Percentiles rank a stretch among this genome's conserved stretches.
Evolutionary conservation across 2,888 invertebrate species (phyloP).

Genomic region (Tetramorium bicarinatum): DNA sequence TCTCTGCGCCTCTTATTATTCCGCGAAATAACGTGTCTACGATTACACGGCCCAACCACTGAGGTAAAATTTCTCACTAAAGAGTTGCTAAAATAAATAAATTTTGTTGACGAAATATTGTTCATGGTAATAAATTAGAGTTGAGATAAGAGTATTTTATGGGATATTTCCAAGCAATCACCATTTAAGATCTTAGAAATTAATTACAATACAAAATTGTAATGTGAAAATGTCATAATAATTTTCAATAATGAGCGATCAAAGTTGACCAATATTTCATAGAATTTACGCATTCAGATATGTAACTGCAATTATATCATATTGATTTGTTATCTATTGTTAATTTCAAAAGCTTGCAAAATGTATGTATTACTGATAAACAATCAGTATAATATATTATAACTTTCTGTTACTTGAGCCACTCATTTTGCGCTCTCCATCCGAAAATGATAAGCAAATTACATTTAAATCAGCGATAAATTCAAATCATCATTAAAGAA

Average conservation of each 20-base stretch:
- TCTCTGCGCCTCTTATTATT: neutral
- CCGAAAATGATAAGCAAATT: neutral
- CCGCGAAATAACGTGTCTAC: conserved; percentile 10
- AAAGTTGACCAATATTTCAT: neutral
- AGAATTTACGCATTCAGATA: neutral
- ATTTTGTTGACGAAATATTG: neutral
- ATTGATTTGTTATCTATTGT: neutral
- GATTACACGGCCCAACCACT: neutral
- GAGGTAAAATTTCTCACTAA: neutral
- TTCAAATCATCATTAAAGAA: conserved; percentile 18
- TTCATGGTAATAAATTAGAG: neutral
- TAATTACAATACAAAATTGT: neutral
- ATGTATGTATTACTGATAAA: neutral
- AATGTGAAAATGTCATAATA: neutral
- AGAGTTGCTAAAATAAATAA: neutral
- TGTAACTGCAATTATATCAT: neutral
- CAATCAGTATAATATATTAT: neutral
- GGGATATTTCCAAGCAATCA: neutral
- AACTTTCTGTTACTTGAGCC: neutral
- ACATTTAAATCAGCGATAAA: neutral
- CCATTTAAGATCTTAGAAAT: neutral
- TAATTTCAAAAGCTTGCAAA: conserved; percentile 1
- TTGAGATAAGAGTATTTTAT: neutral
- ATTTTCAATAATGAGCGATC: neutral
- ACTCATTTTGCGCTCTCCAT: neutral